Conservation (phyloP, 2,888 invertebrate genomes). For the Conchocele bisecta region DNA sequence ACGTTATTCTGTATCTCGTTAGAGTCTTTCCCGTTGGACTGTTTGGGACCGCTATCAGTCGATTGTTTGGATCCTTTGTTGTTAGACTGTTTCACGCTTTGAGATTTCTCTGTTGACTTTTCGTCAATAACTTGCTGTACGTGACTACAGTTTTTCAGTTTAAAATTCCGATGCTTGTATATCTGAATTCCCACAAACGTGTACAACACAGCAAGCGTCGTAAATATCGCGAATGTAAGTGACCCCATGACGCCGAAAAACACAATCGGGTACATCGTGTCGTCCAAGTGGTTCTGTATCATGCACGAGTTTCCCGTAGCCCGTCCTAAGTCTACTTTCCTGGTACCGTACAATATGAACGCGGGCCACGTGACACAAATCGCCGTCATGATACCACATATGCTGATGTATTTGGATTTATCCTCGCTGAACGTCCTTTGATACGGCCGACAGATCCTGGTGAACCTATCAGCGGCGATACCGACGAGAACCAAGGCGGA, state of each 20-base stretch:
- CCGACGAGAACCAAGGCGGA: slow-evolving; percentile 56
- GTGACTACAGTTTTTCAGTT: slow-evolving; percentile 49
- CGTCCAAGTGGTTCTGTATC: slow-evolving; percentile 25
- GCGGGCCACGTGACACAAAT: slow-evolving; percentile 49
- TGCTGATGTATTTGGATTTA: slow-evolving; percentile 50
- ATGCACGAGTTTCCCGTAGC: slow-evolving; percentile 21
- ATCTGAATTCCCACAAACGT: slow-evolving; percentile 53
- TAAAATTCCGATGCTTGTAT: slow-evolving; percentile 55
- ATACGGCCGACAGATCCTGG: slow-evolving; percentile 58
- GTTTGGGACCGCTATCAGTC: background rate
- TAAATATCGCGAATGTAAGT: slow-evolving; percentile 32
- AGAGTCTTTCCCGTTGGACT: background rate
- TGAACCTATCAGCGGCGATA: slow-evolving; percentile 57
- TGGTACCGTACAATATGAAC: slow-evolving; percentile 59
- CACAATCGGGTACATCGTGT: slow-evolving; percentile 26
- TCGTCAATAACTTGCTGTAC: slow-evolving; percentile 43
- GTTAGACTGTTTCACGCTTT: slow-evolving; percentile 13
- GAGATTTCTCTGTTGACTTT: slow-evolving; percentile 36
- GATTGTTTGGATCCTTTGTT: background rate
- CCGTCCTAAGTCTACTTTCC: background rate
- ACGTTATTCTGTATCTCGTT: background rate
- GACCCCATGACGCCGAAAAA: slow-evolving; percentile 37
- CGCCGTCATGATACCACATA: slow-evolving; percentile 26
- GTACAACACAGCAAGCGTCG: slow-evolving; percentile 33
- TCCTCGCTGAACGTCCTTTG: slow-evolving; percentile 41